Evolutionary conservation across 2,113 vertebrate genomes (phyloP), one percentile per base, ranked within the genome.

Genomic region (Bufo bufo): DNA sequence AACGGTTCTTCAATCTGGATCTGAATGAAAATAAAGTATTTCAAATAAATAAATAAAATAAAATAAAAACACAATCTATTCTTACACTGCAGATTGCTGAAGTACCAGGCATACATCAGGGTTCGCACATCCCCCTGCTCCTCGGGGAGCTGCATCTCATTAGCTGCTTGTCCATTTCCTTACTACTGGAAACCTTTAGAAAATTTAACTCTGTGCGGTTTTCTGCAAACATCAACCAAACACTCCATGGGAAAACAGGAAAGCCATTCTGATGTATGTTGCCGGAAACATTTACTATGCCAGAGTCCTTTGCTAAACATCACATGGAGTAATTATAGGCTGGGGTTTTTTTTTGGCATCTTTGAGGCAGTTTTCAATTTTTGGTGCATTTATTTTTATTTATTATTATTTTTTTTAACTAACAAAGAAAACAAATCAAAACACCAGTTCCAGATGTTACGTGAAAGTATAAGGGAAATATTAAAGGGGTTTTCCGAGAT

Each of bases 111-210:
- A 19, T 13, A 14, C 33, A 16, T 72, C 14, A 13, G 58, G 14
- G 11, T 6, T 50, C 65, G 16, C 50, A 58, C 83, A 56, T 59
- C 50, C 65, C 59, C 77, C 85, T 14, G 10, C n/a, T 20, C 75
- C 77, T 6, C n/a, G 12, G 54, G 58, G 85, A 86, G n/a, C 11
- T 8, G 9, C 20, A 86, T 45, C 77, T 79, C 85, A 69, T 86
- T 86, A 86, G 58, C 74, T 45, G 74, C 12, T 79, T 80, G 47
- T 14, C 75, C 77, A 86, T 69, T 86, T 86, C 85, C 85, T 14
- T 52, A 65, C 52, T 17, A 78, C 59, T 63, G 85, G 85, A 77
- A 86, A 59, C 10, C 72, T 65, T 78, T 52, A 47, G 23, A 72
- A 74, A 74, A 75, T 43, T 63, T 63, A 82, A 82, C 80, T 63